These are phyloP conservation scores for Oryzias javanicus DNA, from an alignment of 2,113 vertebrate genomes.

Conservation along the genomic window DNA sequence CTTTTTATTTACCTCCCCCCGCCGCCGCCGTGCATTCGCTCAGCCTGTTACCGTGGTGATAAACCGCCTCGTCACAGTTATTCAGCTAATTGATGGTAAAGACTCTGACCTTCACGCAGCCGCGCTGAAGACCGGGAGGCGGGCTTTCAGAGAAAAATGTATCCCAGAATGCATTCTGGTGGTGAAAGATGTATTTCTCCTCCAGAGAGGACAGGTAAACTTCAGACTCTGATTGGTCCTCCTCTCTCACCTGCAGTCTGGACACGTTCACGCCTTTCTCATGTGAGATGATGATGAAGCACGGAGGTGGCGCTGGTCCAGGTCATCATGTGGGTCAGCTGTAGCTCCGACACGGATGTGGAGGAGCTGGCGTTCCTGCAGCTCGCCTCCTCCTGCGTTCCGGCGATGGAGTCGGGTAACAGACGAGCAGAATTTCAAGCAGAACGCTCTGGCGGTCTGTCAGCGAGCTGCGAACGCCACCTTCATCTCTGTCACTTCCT, in stretches of 20 bases:
- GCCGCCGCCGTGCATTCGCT: neutral
- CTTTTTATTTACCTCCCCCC: constrained; percentile 42
- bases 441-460: constrained; percentile 46
- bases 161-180: no score
- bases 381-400: constrained; percentile 35
- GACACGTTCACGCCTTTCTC: no score
- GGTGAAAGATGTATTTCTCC: no score
- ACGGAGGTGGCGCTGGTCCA: no score
- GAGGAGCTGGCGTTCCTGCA: neutral
- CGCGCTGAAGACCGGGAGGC: neutral
- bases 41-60: constrained; percentile 4
- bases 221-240: no score
- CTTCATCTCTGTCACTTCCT: constrained; percentile 60
- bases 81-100: constrained; percentile 24
- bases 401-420: constrained; percentile 63
- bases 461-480: constrained; percentile 71
- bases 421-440: constrained; percentile 67
- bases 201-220: no score
- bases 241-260: no score
- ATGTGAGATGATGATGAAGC: no score
- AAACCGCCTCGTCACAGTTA: constrained; percentile 6
- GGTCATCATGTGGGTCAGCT: no score
- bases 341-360: no score
- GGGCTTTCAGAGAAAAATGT: no score
- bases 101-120: neutral